Conservation (phyloP, 2,888 invertebrate genomes). For the Dinocampus coccinellae region DNA sequence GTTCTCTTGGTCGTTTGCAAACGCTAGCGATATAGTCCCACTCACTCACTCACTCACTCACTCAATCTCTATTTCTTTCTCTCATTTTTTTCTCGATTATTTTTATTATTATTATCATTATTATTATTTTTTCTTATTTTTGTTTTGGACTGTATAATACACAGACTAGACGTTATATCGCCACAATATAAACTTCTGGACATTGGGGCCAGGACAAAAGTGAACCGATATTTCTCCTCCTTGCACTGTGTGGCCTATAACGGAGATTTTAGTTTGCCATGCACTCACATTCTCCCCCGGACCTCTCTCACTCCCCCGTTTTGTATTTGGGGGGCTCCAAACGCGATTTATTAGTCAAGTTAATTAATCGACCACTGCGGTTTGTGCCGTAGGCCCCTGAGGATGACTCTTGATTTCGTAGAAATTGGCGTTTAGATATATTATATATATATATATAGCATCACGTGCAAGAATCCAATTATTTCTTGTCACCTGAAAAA, state of each 20-base stretch:
- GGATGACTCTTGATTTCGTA: conserved; percentile 47
- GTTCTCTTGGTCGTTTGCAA: neutral
- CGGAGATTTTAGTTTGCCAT: conserved; percentile 36
- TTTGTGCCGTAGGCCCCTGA: conserved; percentile 35
- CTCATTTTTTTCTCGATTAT: too few species aligned
- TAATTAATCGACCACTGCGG: conserved; percentile 61
- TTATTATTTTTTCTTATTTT: too few species aligned
- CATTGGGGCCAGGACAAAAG: conserved; percentile 36
- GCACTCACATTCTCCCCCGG: neutral
- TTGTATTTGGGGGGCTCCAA: conserved; percentile 18
- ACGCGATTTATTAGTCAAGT: conserved; percentile 60
- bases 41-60: too few species aligned
- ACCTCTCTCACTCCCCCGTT: conserved; percentile 29
- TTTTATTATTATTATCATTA: too few species aligned
- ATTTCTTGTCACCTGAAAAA: conserved; percentile 28
- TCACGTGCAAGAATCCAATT: conserved; percentile 16
- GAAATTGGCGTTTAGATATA: conserved; percentile 50
- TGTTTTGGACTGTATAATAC: neutral
- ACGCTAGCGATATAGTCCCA: neutral
- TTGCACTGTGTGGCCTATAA: conserved; percentile 40
- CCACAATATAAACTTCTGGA: conserved; percentile 15
- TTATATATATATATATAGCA: conserved; percentile 1
- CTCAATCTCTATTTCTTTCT: too few species aligned
- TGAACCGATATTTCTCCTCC: conserved; percentile 47
- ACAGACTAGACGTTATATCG: conserved; percentile 1